Evolutionary conservation across 2,113 vertebrate genomes (phyloP).

Genomic region (Aegithalos caudatus): DNA sequence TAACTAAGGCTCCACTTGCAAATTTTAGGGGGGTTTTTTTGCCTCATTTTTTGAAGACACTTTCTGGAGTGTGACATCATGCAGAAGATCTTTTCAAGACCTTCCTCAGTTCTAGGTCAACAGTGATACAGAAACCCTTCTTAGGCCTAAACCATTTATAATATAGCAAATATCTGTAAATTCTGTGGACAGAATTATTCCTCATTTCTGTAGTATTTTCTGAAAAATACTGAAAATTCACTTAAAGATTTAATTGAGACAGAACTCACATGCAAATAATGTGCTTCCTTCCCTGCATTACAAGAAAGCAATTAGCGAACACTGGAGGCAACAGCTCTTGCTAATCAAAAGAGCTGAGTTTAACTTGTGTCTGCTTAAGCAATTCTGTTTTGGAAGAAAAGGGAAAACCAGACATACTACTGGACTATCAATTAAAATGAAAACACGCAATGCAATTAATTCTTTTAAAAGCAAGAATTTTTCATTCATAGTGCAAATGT

Average conservation of each 20-base stretch:
- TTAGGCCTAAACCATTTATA: background rate
- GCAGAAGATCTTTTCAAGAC: background rate
- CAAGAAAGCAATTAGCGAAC: constrained; percentile 59
- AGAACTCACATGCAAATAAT: constrained; percentile 9
- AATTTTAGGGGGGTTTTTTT: background rate
- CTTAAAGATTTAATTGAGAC: constrained; percentile 13
- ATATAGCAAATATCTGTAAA: background rate
- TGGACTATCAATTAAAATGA: background rate
- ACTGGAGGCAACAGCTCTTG: constrained; percentile 27
- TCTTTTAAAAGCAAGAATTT: constrained; percentile 13
- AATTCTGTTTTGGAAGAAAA: constrained; percentile 7
- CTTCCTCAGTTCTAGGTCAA: background rate
- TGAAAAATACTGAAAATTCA: constrained; percentile 9
- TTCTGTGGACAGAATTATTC: background rate
- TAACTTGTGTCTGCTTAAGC: constrained; percentile 17
- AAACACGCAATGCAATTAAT: background rate
- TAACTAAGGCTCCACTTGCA: background rate
- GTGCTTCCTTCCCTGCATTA: constrained; percentile 23
- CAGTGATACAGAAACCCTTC: background rate
- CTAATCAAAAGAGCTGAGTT: constrained; percentile 48
- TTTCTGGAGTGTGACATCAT: background rate
- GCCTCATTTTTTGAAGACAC: background rate
- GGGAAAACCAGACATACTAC: background rate
- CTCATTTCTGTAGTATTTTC: background rate
- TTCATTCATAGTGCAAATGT: background rate